Conservation (phyloP, 2,888 invertebrate genomes). For the Tipula unca region DNA sequence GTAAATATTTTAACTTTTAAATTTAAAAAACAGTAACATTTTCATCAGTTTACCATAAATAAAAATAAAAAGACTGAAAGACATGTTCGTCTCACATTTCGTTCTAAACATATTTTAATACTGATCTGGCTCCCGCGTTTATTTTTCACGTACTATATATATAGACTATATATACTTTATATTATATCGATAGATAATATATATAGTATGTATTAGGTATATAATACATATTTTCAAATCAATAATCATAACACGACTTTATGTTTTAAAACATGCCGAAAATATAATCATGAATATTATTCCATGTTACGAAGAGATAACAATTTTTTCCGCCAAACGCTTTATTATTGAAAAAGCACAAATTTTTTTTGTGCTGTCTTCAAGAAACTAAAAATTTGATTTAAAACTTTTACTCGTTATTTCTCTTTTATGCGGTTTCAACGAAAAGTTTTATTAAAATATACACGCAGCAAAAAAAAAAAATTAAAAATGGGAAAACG, state of each 20-base stretch:
- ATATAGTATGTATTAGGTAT: no score
- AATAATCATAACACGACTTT: neutral
- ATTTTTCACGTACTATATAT: no score
- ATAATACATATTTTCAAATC: neutral
- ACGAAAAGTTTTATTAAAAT: neutral
- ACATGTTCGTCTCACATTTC: no score
- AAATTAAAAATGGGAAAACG: neutral
- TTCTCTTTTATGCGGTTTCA: neutral
- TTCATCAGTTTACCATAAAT: no score
- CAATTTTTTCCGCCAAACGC: neutral
- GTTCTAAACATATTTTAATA: no score
- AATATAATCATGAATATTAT: neutral
- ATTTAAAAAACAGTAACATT: no score
- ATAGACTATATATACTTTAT: no score
- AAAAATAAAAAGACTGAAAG: no score
- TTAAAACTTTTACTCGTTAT: slow-evolving; percentile 14
- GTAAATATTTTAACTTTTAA: no score
- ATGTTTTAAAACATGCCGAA: neutral
- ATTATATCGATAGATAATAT: no score
- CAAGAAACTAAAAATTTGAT: neutral
- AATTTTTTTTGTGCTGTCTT: neutral
- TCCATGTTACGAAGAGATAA: neutral
- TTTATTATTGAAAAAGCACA: neutral
- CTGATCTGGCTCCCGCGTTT: no score
- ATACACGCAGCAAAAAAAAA: neutral